Percentiles rank a stretch among this genome's conserved stretches.
Evolutionary conservation across 2,888 invertebrate genomes (phyloP).

Genomic region (Hoplodrina ambigua): DNA sequence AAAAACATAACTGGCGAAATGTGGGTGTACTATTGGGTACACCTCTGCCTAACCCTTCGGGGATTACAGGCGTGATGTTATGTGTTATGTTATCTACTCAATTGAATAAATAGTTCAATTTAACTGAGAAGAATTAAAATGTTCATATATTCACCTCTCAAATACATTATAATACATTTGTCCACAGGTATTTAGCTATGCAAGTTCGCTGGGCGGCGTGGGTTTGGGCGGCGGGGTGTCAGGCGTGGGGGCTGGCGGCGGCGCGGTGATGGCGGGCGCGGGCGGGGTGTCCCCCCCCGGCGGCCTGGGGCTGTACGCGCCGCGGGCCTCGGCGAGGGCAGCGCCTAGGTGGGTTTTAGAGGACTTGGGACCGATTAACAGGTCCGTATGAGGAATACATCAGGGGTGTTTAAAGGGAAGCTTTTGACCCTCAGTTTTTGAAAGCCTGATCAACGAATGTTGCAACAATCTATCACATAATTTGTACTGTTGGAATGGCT

Average conservation of each 20-base stretch:
- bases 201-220: constrained; percentile 94
- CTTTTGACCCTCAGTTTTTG: neutral
- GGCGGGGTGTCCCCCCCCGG: constrained; percentile 84
- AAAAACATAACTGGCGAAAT: too few relatives aligned
- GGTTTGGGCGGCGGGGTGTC: constrained; percentile 84
- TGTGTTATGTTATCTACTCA: too few relatives aligned
- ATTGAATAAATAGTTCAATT: too few relatives aligned
- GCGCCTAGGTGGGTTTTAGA: constrained; percentile 73
- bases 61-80: too few relatives aligned
- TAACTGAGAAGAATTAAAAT: neutral
- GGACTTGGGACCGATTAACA: constrained; percentile 51
- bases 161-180: neutral
- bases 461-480: neutral
- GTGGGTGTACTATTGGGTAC: too few relatives aligned
- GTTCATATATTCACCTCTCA: neutral
- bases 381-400: constrained; percentile 46
- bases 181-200: constrained; percentile 97
- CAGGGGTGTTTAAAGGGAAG: constrained; percentile 18
- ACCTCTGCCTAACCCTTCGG: too few relatives aligned
- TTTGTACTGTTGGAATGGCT: neutral
- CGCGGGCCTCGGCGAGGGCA: constrained; percentile 81
- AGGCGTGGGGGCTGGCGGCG: constrained; percentile 74
- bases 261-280: constrained; percentile 75
- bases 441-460: constrained; percentile 1
- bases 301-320: constrained; percentile 85